Percentiles rank a stretch among this genome's conserved stretches.
Conservation (phyloP, 1,140 invertebrate genomes). For the Zaprionus camerounensis region DNA sequence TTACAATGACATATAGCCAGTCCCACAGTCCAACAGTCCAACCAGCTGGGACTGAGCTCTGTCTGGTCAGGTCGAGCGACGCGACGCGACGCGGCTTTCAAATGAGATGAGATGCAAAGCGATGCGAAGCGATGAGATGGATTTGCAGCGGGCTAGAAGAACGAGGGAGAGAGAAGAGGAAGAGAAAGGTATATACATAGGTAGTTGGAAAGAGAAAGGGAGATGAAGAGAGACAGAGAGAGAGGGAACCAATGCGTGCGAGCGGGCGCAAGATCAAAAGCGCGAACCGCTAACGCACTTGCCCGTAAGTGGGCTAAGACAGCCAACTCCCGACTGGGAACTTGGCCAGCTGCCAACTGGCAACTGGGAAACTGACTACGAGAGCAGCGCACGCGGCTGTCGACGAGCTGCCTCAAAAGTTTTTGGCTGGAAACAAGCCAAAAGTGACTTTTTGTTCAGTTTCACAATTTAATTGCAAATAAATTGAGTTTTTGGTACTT, state of each 20-base stretch:
- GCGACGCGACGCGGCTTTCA: slow-evolving; percentile 60
- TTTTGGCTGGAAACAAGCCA: slow-evolving; percentile 57
- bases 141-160: slow-evolving; percentile 6
- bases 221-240: neutral
- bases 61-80: slow-evolving; percentile 51
- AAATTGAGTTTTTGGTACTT: slow-evolving; percentile 84
- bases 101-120: slow-evolving; percentile 65
- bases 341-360: slow-evolving; percentile 9
- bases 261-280: slow-evolving; percentile 66
- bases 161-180: neutral
- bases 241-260: slow-evolving; percentile 47
- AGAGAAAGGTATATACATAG: neutral
- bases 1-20: slow-evolving; percentile 83
- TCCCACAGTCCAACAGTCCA: slow-evolving; percentile 4
- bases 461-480: slow-evolving; percentile 83
- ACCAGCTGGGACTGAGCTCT: neutral
- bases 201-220: neutral
- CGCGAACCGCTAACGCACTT: slow-evolving; percentile 67
- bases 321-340: slow-evolving; percentile 14
- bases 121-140: slow-evolving; percentile 30
- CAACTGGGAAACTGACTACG: slow-evolving; percentile 6
- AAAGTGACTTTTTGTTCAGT: slow-evolving; percentile 37
- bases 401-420: slow-evolving; percentile 17
- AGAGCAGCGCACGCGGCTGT: slow-evolving; percentile 26
- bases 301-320: slow-evolving; percentile 49